Base-by-base conservation (phyloP, 2,113 vertebrate genomes). In the Mus spicilegus region DNA sequence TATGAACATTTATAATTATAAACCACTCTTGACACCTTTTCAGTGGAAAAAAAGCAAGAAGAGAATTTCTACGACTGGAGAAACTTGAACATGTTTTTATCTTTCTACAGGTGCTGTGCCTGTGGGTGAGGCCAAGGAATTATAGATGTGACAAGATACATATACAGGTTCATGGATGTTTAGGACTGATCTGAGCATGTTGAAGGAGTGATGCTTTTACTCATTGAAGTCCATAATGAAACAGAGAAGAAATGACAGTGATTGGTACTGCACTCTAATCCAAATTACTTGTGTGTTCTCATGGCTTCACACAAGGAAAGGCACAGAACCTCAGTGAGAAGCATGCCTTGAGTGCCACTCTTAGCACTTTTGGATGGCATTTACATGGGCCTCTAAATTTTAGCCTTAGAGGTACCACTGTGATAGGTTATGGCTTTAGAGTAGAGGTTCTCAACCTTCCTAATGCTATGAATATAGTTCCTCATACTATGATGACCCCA, bases 221-320 rank as follows among this genome's bases (percentile, higher is more conserved):
- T 76, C 26, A 89, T 19, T 67, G 84, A 30, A 90, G 17, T 92
- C 69, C 70, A 87, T 63, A 77, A 92, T 95, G 87, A 89, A 88
- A 80, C 76, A 80, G 16, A 56, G 17, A 95, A 89, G 92, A 90
- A 89, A 8, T 89, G 89, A 72, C 49, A 90, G 46, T 8, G 92
- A 75, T 33, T 91, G 93, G 87, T 86, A 94, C 70, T 92, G 20
- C 12, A 94, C 56, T 67, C 12, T 90, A 85, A 95, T 75, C 69
- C 26, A 72, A 6, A 30, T 19, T 54, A 85, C 8, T 7, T 85
- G 54, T 84, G 54, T 61, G 33, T 42, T 72, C 24, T 91, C 36
- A 89, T 1, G 10, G 70, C 33, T 85, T 61, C 33, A 36, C 1
- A 89, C 20, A 56, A 28, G 4, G 39, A 69, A 56, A 33, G 12